Conservation (phyloP, 1,140 invertebrate genomes). For the Rhagoletis pomonella region DNA sequence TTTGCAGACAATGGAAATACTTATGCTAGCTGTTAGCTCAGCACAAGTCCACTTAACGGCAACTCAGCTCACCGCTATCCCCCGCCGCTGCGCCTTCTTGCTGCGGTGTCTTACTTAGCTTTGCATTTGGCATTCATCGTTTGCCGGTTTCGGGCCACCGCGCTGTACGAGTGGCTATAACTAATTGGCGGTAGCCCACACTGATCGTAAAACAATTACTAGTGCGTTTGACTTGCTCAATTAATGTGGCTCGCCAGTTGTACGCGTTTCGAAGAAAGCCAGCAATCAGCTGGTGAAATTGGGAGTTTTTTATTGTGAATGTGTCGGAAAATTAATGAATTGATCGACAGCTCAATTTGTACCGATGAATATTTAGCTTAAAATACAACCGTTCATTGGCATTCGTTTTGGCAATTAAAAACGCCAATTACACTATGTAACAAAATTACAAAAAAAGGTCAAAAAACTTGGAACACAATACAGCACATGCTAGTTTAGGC, state of each 20-base stretch:
- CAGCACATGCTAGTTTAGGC: too few species aligned
- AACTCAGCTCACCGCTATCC: background rate
- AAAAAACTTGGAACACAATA: too few species aligned
- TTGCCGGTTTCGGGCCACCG: background rate
- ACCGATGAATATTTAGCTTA: background rate
- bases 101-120: too few species aligned
- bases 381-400: background rate
- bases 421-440: constrained; percentile 31
- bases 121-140: background rate
- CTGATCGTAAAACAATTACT: constrained; percentile 52
- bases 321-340: constrained; percentile 13
- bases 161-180: background rate
- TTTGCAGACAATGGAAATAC: background rate
- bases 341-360: constrained; percentile 56
- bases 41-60: background rate
- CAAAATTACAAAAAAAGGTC: too few species aligned
- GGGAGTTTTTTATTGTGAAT: background rate
- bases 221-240: constrained; percentile 4
- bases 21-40: background rate
- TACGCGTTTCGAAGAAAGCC: background rate
- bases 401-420: constrained; percentile 52
- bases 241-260: background rate
- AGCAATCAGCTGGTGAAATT: background rate
- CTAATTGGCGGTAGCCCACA: constrained; percentile 55
- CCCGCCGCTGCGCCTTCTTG: too few species aligned